A percentile compares a stretch with the other conserved stretches of the same genome.
Evolutionary conservation across 2,888 invertebrate genomes (phyloP).

Genomic region (Cotesia congregata): DNA sequence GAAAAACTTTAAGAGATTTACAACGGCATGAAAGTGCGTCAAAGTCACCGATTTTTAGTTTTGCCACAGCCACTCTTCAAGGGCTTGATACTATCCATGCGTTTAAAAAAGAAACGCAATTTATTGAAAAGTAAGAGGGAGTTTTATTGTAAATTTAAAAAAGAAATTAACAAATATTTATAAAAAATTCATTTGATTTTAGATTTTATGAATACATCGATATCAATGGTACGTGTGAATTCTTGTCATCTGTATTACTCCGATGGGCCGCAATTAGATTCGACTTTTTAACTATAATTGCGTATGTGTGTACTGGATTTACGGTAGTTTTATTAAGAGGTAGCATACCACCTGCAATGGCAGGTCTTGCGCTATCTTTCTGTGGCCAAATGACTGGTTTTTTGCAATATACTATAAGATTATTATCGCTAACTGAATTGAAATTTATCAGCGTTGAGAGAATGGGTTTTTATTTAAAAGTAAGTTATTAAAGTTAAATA

Average conservation of each 20-base stretch:
- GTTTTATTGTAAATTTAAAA: conserved; percentile 61
- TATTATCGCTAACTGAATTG: conserved; percentile 71
- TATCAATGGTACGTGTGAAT: conserved; percentile 70
- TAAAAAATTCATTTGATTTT: background rate
- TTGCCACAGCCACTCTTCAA: conserved; percentile 73
- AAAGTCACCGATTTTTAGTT: conserved; percentile 74
- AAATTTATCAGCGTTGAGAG: conserved; percentile 72
- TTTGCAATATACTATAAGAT: conserved; percentile 73
- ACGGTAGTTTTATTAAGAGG: conserved; percentile 71
- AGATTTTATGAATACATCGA: conserved; percentile 69
- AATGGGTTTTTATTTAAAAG: conserved; percentile 64
- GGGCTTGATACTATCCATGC: conserved; percentile 76
- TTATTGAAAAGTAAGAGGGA: conserved; percentile 66
- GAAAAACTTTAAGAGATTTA: conserved; percentile 71
- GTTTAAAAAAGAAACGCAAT: conserved; percentile 73
- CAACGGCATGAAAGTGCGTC: conserved; percentile 74
- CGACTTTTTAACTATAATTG: conserved; percentile 63
- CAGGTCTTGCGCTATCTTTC: conserved; percentile 76
- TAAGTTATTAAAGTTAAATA: conserved; percentile 44
- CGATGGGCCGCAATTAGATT: conserved; percentile 66
- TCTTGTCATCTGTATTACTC: conserved; percentile 71
- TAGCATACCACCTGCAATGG: conserved; percentile 72
- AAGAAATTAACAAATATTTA: background rate
- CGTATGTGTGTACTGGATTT: conserved; percentile 71
- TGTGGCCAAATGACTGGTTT: conserved; percentile 75